Percentiles rank a stretch among this genome's conserved stretches.
Conservation (phyloP, 2,113 vertebrate genomes). For the Pelodiscus sinensis region DNA sequence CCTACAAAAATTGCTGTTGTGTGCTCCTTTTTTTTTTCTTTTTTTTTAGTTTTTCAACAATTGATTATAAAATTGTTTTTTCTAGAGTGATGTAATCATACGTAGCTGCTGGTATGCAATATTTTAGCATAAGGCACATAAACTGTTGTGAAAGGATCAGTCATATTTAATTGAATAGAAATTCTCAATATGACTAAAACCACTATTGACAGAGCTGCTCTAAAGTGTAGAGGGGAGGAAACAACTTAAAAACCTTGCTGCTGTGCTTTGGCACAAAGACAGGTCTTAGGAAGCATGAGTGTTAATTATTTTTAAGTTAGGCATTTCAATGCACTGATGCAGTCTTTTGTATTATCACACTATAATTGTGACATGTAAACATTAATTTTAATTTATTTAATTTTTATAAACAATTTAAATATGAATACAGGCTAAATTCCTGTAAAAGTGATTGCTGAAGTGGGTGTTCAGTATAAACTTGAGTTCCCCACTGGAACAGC, state of each 20-base stretch:
- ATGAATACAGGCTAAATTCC: background rate
- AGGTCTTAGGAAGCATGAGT: background rate
- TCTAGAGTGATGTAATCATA: background rate
- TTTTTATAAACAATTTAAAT: background rate
- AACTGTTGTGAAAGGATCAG: background rate
- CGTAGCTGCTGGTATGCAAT: background rate
- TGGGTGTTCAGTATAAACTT: background rate
- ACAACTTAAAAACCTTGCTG: background rate
- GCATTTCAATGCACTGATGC: background rate
- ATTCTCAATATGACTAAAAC: background rate
- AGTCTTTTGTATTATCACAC: background rate
- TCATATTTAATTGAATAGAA: background rate
- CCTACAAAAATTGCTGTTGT: rapidly evolving
- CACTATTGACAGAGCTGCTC: background rate
- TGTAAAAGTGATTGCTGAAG: background rate
- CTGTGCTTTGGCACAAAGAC: background rate
- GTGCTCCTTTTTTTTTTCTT: background rate
- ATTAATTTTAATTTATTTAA: background rate
- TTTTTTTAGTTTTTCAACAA: background rate
- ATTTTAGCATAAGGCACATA: background rate
- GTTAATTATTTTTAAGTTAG: background rate
- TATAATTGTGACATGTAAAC: background rate
- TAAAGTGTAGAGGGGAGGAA: rapidly evolving
- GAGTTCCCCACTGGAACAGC: background rate
- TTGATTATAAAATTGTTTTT: background rate